Percentiles rank a stretch among this genome's conserved stretches.
phyloP scores from a whole-genome alignment of 2,113 vertebrate species.

The Ammodytes dubius region DNA sequence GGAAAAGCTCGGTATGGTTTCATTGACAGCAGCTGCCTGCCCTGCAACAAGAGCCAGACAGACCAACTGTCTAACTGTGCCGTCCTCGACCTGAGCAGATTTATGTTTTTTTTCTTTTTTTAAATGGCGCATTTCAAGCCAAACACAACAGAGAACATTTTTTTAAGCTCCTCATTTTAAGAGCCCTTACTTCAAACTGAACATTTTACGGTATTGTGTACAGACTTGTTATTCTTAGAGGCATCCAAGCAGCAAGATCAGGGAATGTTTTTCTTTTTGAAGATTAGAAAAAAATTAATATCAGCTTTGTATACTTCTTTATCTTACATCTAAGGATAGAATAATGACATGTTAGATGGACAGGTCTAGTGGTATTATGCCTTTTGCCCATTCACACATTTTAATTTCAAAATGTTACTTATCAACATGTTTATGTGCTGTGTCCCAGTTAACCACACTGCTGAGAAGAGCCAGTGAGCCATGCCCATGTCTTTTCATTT shows the following conservation, averaged over 20 bases:
- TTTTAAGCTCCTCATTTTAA: conserved; percentile 15
- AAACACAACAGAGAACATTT: conserved; percentile 19
- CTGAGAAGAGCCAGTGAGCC: neutral
- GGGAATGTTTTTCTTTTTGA: neutral
- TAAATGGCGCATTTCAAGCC: conserved; percentile 13
- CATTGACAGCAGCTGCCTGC: conserved; percentile 48
- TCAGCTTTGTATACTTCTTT: neutral
- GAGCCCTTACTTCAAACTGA: neutral
- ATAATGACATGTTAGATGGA: conserved; percentile 23
- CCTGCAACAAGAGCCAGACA: conserved; percentile 13
- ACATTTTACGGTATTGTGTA: neutral
- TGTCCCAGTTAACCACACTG: conserved; percentile 14
- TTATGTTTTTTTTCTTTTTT: conserved; percentile 10
- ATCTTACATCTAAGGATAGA: conserved; percentile 9
- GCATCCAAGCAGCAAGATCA: conserved; percentile 2
- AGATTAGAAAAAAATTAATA: neutral
- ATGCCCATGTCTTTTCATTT: conserved; percentile 9
- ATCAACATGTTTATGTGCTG: neutral
- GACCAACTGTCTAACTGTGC: neutral
- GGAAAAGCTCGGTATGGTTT: conserved; percentile 2
- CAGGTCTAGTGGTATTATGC: neutral
- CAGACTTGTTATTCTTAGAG: neutral
- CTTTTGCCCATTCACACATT: conserved; percentile 1
- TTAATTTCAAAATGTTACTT: conserved; percentile 29
- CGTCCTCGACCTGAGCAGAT: conserved; percentile 16